These are phyloP conservation scores for Phrynocephalus forsythii DNA, from an alignment of 2,797 vertebrate species.

Conservation along the genomic window DNA sequence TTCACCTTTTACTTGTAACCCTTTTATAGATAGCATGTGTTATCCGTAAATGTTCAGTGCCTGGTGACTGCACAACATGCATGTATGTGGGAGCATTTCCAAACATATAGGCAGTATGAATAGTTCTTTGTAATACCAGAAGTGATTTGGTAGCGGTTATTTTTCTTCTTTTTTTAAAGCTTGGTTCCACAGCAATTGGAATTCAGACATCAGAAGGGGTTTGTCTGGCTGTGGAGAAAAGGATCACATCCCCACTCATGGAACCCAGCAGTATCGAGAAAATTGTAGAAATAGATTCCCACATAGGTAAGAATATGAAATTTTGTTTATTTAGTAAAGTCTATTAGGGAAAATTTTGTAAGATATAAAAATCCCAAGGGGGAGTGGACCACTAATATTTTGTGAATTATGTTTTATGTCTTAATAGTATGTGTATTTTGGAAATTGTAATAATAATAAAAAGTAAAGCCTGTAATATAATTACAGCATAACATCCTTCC, in stretches of 20 bases:
- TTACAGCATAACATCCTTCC: accelerated
- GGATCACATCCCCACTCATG: constrained; percentile 98
- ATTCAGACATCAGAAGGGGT: constrained; percentile 97
- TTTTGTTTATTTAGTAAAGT: neutral
- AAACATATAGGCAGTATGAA: neutral
- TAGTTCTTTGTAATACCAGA: neutral
- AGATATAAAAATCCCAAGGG: too few species aligned
- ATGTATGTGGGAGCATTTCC: neutral
- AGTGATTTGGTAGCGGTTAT: neutral
- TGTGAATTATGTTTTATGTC: too few species aligned
- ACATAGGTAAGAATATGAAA: constrained; percentile 85
- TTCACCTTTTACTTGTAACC: neutral
- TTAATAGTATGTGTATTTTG: too few species aligned
- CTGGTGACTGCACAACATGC: neutral
- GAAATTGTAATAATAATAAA: too few species aligned
- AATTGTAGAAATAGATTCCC: constrained; percentile 97
- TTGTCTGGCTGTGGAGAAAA: constrained; percentile 97
- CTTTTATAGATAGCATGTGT: neutral
- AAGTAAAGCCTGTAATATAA: neutral
- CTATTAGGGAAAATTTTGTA: neutral
- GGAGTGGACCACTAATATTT: too few species aligned
- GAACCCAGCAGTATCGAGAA: constrained; percentile 99
- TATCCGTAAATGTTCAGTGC: neutral
- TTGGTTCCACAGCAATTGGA: constrained; percentile 97
- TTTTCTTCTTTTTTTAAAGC: constrained; percentile 72